These are phyloP conservation scores for Otis tarda DNA, from an alignment of 2,113 vertebrate genomes.

Conservation along the genomic window DNA sequence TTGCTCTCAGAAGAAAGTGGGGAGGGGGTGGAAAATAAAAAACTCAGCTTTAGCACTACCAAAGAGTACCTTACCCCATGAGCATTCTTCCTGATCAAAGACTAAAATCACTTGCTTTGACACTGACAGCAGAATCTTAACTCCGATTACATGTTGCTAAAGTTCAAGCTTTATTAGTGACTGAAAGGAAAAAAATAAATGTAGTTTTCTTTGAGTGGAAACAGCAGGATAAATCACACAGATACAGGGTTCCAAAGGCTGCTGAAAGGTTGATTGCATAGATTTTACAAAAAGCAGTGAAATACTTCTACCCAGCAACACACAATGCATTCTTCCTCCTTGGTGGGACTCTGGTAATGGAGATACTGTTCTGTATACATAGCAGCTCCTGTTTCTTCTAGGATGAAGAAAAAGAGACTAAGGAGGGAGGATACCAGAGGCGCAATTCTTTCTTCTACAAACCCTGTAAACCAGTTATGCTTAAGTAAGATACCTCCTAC, in stretches of 20 bases:
- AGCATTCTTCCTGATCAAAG: background rate
- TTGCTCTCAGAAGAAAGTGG: background rate
- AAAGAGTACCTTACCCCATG: background rate
- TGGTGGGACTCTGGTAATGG: background rate
- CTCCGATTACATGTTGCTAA: rapidly evolving
- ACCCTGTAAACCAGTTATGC: background rate
- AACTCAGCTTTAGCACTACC: background rate
- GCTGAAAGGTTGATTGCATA: background rate
- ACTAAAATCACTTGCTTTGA: background rate
- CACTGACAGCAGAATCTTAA: background rate
- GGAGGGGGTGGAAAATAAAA: background rate
- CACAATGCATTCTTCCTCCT: background rate
- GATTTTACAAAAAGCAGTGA: background rate
- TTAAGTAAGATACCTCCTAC: background rate
- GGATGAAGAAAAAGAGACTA: background rate
- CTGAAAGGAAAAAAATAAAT: background rate
- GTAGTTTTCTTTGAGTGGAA: background rate
- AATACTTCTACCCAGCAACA: background rate
- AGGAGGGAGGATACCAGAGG: background rate
- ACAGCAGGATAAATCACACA: background rate
- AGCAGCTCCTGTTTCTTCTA: background rate
- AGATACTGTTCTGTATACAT: background rate
- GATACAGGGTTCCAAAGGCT: background rate
- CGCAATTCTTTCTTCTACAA: background rate
- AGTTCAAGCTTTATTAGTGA: background rate